Conservation (phyloP, 2,113 vertebrate genomes). For the Pandion haliaetus region DNA sequence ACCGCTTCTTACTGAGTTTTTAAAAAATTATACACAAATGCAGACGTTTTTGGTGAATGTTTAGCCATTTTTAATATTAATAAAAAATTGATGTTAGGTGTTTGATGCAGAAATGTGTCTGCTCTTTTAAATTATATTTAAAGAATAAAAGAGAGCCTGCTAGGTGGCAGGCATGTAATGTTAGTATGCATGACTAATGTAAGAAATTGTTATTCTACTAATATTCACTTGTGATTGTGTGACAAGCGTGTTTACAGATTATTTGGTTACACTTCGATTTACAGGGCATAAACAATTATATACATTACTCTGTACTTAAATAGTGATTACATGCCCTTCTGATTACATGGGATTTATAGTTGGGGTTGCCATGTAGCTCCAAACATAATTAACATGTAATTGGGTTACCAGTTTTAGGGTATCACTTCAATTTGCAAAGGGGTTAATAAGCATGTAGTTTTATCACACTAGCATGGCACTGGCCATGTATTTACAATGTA, state of each 20-base stretch:
- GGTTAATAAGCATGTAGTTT: slow-evolving; percentile 68
- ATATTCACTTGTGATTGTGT: slow-evolving; percentile 95
- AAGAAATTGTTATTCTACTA: slow-evolving; percentile 93
- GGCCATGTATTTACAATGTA: slow-evolving; percentile 77
- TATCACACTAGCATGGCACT: slow-evolving; percentile 72
- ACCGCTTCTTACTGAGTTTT: slow-evolving; percentile 84
- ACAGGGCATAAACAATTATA: slow-evolving; percentile 83
- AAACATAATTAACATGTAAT: slow-evolving; percentile 68
- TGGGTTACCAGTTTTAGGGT: slow-evolving; percentile 66
- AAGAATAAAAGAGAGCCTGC: slow-evolving; percentile 77
- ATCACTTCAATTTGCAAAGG: slow-evolving; percentile 68
- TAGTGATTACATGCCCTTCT: slow-evolving; percentile 66
- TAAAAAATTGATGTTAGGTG: slow-evolving; percentile 91
- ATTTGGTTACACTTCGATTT: slow-evolving; percentile 85
- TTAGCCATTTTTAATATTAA: slow-evolving; percentile 94
- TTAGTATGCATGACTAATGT: slow-evolving; percentile 98
- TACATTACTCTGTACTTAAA: slow-evolving; percentile 76
- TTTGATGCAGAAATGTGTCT: slow-evolving; percentile 86
- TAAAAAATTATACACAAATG: slow-evolving; percentile 91
- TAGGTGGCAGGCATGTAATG: slow-evolving; percentile 83
- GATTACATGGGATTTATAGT: slow-evolving; percentile 68
- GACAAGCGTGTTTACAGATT: slow-evolving; percentile 95
- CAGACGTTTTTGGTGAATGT: slow-evolving; percentile 93
- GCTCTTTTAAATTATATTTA: slow-evolving; percentile 84
- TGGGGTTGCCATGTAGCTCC: slow-evolving; percentile 79